Conservation (phyloP, 2,113 vertebrate species). For the Pteruthius melanotis region DNA sequence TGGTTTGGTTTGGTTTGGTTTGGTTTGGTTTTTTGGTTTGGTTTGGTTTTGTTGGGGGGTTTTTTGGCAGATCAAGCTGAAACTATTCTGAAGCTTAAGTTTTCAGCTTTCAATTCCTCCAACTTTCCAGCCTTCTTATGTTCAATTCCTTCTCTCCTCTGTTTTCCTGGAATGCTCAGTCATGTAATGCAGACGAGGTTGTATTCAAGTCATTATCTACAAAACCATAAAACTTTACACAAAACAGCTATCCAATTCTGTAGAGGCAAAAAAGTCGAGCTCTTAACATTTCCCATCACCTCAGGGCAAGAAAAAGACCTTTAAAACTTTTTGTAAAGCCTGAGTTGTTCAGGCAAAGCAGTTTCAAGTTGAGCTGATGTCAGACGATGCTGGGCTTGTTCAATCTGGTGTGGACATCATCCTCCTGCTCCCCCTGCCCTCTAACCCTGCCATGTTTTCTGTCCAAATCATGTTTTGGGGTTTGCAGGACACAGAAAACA, state of each 20-base stretch:
- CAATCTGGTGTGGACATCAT: background rate
- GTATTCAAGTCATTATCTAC: background rate
- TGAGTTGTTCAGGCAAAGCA: background rate
- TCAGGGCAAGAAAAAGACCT: background rate
- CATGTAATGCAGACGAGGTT: fast-evolving
- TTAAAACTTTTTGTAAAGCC: background rate
- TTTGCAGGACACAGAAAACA: background rate
- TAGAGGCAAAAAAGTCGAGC: background rate
- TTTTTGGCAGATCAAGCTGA: background rate
- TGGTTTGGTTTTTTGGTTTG: background rate
- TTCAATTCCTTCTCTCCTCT: background rate
- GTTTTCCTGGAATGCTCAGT: background rate
- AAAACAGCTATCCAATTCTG: background rate
- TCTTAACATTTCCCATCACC: background rate
- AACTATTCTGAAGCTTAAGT: background rate
- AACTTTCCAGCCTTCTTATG: background rate
- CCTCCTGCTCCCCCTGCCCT: too few species aligned
- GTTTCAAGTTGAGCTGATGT: background rate
- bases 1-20: too few species aligned
- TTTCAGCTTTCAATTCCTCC: background rate
- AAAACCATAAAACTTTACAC: background rate
- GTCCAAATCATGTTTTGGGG: background rate
- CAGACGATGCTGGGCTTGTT: fast-evolving
- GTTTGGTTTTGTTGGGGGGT: background rate
- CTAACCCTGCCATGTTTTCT: background rate